Evolutionary conservation across 92 coral and sea anemone genomes (phyloP), one percentile per base, ranked within the genome.

Genomic region (Heteractis magnifica): DNA sequence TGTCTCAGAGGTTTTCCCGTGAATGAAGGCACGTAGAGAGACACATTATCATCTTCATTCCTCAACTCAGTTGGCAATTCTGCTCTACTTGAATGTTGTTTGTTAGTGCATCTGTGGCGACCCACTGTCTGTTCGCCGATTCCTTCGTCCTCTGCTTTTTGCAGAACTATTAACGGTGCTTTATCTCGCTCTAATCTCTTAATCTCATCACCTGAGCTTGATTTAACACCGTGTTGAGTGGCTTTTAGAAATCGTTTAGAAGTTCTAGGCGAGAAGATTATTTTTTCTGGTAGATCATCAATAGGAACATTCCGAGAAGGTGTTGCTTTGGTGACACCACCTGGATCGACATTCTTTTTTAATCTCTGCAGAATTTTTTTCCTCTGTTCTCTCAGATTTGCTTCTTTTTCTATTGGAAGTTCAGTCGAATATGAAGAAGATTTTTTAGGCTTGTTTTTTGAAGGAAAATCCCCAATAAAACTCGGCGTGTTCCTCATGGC

Each of bases 391-490:
- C 87, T 84, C 75, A 84, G 52, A 65, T 76, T 71, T n/a, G 87
- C 87, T 74, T 84, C 87, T 53, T 84, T 84, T 65, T 84, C 87
- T 34, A 84, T 84, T 56, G 48, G 48, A 4, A 84, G 76, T 51
- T 84, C 87, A 18, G 62, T 20, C 1, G 87, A 58, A 26, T 82
- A 49, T 9, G 77, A 26, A 26, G 71, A 51, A 10, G 71, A 55
- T 20, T 71, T 10, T 56, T 81, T 81, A 0, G 77, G 48, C 56
- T 75, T 82, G 65, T 75, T 18, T 19, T 82, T 44, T 4, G 70
- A 62, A 62, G 51, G 71, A 14, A 82, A 82, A 6, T 82, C 86
- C 20, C 86, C 86, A 19, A 82, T 21, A 49, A 82, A 82, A 26
- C 86, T 82, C 65, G 86, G 86, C 0, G 73, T 16, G 44, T 56